Evolutionary conservation across 2,113 vertebrate genomes (phyloP).

Genomic region (Salvelinus namaycush): DNA sequence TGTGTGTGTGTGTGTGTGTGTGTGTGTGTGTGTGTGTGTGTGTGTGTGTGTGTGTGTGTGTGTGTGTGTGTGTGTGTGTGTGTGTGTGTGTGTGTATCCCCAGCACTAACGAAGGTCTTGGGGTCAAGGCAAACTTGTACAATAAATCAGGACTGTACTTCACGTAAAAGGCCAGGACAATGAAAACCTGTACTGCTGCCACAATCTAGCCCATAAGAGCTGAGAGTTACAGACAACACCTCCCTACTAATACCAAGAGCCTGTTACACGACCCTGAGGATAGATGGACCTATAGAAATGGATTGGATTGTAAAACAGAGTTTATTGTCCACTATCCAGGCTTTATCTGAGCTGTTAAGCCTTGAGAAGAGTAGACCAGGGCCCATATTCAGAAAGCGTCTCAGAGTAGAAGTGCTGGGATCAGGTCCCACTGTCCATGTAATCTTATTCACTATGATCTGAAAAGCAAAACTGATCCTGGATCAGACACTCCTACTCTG

Average conservation of each 20-base stretch:
- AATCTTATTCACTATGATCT: too few species aligned
- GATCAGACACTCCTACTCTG: too few species aligned
- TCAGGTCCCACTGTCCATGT: too few species aligned
- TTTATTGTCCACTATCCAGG: too few species aligned
- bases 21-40: conserved; percentile 36
- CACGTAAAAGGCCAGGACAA: conserved; percentile 4
- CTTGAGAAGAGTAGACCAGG: too few species aligned
- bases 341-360: too few species aligned
- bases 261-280: neutral
- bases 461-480: too few species aligned
- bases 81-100: neutral
- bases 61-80: conserved; percentile 62
- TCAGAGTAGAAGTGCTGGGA: too few species aligned
- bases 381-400: too few species aligned
- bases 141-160: conserved; percentile 47
- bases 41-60: conserved; percentile 17
- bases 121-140: conserved; percentile 43
- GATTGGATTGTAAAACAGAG: too few species aligned
- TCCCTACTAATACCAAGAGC: neutral
- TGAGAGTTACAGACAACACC: neutral
- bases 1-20: too few species aligned
- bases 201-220: neutral
- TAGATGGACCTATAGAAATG: too few species aligned
- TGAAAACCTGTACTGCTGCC: conserved; percentile 23
- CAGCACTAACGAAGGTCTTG: conserved; percentile 6